These are phyloP conservation scores for Phoeniculus purpureus DNA, from an alignment of 2,797 vertebrate genomes.

Conservation along the genomic window DNA sequence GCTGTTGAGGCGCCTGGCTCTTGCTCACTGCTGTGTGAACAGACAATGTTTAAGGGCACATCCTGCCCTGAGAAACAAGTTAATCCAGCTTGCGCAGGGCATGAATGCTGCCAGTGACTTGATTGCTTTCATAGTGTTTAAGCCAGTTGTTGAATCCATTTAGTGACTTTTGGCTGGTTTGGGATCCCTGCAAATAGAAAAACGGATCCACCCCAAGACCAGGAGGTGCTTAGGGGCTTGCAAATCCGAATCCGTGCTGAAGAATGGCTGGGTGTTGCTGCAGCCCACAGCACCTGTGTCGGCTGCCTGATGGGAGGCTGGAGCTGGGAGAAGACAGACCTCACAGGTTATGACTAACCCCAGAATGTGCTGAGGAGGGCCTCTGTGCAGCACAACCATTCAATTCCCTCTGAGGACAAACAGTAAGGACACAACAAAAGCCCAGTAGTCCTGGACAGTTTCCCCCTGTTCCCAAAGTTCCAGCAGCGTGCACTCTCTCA, in stretches of 20 bases:
- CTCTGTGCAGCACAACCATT: background rate
- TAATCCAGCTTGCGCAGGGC: background rate
- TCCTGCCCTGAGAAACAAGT: constrained; percentile 23
- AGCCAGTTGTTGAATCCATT: background rate
- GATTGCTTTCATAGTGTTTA: constrained; percentile 1
- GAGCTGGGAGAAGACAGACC: background rate
- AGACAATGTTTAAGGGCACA: background rate
- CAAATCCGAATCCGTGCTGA: background rate
- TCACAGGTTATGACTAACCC: background rate
- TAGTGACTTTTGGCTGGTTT: background rate
- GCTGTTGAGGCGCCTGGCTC: background rate
- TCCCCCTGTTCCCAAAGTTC: background rate
- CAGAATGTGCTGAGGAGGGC: background rate
- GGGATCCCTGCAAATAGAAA: background rate
- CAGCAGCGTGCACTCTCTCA: background rate
- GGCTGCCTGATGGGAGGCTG: background rate
- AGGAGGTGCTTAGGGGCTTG: background rate
- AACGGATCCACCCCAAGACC: background rate
- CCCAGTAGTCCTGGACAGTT: background rate
- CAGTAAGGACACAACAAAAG: background rate
- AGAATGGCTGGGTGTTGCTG: background rate
- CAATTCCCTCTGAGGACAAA: background rate
- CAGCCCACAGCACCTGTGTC: background rate
- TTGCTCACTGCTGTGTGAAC: background rate
- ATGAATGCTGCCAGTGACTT: background rate